Evolutionary conservation across 2,888 invertebrate genomes (phyloP).

Genomic region (Tuta absoluta): DNA sequence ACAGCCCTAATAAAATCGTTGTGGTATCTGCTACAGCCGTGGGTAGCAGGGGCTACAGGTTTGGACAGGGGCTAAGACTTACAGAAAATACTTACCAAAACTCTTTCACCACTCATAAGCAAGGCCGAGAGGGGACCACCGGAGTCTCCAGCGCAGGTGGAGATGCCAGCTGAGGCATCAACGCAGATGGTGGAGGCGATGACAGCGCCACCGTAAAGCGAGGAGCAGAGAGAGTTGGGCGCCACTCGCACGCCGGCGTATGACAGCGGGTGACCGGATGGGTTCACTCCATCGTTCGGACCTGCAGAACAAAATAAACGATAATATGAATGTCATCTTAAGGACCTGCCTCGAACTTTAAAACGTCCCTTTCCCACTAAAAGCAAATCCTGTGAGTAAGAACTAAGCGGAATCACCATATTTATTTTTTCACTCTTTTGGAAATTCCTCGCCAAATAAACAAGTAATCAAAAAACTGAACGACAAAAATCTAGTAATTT

Average conservation of each 20-base stretch:
- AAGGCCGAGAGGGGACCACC: slow-evolving; percentile 8
- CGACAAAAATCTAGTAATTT: no score
- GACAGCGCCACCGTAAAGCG: neutral
- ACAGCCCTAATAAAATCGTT: no score
- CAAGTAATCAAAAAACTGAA: no score
- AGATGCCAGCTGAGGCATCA: neutral
- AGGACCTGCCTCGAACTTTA: neutral
- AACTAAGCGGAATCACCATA: no score
- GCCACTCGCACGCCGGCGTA: neutral
- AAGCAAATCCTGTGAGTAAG: no score
- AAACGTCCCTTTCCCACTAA: neutral
- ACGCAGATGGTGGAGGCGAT: slow-evolving; percentile 3
- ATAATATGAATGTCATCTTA: neutral
- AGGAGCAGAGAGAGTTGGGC: neutral
- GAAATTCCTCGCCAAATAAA: no score
- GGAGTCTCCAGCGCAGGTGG: slow-evolving; percentile 12
- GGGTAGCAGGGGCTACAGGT: no score
- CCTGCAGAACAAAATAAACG: neutral
- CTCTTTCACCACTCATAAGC: neutral
- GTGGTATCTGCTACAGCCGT: no score
- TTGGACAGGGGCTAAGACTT: no score
- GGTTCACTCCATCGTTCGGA: neutral
- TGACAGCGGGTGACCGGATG: neutral
- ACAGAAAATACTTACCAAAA: slow-evolving; percentile 11
- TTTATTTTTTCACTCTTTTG: no score